phyloP scores from a whole-genome alignment of 2,797 vertebrate species.

The Alfaro cultratus region DNA sequence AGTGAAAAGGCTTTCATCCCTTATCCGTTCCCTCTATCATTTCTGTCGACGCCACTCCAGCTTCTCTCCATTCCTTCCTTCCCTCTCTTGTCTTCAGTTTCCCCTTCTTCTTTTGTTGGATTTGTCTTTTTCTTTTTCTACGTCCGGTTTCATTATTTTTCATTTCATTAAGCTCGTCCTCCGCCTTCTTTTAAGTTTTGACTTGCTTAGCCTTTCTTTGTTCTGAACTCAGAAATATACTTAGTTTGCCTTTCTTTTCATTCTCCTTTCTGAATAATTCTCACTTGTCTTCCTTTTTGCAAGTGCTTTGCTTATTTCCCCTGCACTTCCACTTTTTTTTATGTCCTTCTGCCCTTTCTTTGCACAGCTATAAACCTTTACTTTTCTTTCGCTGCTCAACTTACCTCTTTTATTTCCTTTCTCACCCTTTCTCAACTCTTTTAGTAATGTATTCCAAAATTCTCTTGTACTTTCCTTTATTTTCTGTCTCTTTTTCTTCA shows the following conservation, averaged over 20 bases:
- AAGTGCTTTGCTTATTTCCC: not conserved
- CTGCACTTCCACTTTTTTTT: not conserved
- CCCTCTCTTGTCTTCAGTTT: slow-evolving; percentile 38
- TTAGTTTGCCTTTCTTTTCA: not conserved
- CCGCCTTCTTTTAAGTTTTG: slow-evolving; percentile 5
- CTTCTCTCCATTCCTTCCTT: slow-evolving; percentile 43
- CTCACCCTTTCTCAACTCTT: not conserved
- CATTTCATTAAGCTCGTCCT: slow-evolving; percentile 3
- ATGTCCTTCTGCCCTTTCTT: not conserved
- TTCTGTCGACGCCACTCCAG: slow-evolving; percentile 40
- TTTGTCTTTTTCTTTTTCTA: slow-evolving; percentile 20
- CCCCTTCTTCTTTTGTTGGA: slow-evolving; percentile 25
- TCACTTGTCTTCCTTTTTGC: not conserved
- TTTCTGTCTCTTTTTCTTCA: not conserved
- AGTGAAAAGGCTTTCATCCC: slow-evolving; percentile 74
- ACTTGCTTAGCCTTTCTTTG: slow-evolving; percentile 7
- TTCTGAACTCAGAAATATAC: slow-evolving; percentile 4
- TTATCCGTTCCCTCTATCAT: slow-evolving; percentile 66
- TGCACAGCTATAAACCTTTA: not conserved
- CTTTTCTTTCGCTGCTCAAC: not conserved
- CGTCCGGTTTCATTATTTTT: slow-evolving; percentile 22
- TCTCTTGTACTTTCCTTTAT: not conserved
- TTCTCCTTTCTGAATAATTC: not conserved
- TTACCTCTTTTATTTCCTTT: not conserved
- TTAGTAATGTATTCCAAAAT: not conserved